Evolutionary conservation across 37 sponge, comb jelly and placozoan genomes (phyloP).

Genomic region (Petrosia ficiformis): DNA sequence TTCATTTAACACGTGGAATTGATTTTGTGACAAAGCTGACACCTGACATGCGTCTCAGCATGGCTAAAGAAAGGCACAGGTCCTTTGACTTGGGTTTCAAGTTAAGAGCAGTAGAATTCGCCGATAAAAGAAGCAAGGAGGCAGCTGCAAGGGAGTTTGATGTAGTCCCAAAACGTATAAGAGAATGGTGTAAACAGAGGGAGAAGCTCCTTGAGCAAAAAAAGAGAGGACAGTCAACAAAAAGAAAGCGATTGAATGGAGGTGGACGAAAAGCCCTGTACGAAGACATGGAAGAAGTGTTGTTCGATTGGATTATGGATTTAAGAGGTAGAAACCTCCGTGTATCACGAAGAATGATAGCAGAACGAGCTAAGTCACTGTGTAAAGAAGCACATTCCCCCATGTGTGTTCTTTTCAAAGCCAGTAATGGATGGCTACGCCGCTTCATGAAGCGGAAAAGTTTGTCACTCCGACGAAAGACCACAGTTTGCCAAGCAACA

Average conservation of each 20-base stretch:
- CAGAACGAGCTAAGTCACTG: constrained; percentile 5
- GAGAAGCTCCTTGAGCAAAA: too few species aligned
- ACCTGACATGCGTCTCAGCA: too few species aligned
- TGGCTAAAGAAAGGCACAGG: too few species aligned
- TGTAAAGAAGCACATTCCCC: constrained; percentile 1
- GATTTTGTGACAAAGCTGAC: too few species aligned
- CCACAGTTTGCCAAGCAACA: constrained; percentile 9
- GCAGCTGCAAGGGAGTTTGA: too few species aligned
- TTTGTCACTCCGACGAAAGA: constrained; percentile 30
- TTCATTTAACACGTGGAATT: too few species aligned
- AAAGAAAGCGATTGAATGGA: background rate
- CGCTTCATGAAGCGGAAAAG: background rate
- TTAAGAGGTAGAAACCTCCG: too few species aligned
- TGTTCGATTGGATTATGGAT: constrained; percentile 19
- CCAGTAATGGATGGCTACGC: constrained; percentile 16
- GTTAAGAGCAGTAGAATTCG: too few species aligned
- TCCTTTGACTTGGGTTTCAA: too few species aligned
- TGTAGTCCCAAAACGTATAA: constrained; percentile 12
- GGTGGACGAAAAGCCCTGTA: constrained; percentile 25
- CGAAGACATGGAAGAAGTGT: constrained; percentile 24
- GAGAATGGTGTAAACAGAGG: too few species aligned
- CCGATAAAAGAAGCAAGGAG: background rate
- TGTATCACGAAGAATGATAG: background rate
- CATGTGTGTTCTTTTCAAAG: too few species aligned
- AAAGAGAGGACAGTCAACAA: background rate